Conservation (phyloP, 2,888 invertebrate species). For the Hipparchia semele region DNA sequence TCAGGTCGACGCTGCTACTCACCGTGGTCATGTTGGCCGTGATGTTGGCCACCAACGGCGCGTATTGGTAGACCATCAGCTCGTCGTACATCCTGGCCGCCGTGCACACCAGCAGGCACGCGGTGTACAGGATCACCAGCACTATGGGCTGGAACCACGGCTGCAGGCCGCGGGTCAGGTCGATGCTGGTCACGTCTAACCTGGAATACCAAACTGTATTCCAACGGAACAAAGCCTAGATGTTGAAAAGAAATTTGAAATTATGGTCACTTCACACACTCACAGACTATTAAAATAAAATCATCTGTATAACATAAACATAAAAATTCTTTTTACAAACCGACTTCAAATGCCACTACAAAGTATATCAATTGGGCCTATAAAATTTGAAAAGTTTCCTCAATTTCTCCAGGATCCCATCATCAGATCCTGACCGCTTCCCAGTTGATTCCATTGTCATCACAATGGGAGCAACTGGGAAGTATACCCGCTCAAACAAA, state of each 20-base stretch:
- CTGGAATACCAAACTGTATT: slow-evolving; percentile 49
- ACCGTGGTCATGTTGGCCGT: slow-evolving; percentile 68
- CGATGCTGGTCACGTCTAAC: slow-evolving; percentile 68
- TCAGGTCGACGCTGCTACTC: slow-evolving; percentile 65
- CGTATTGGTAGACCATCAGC: slow-evolving; percentile 76
- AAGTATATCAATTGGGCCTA: too few species aligned
- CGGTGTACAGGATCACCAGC: slow-evolving; percentile 70
- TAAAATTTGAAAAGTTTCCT: too few species aligned
- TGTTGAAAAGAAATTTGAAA: slow-evolving; percentile 47
- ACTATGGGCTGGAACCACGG: slow-evolving; percentile 77
- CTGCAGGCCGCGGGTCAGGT: slow-evolving; percentile 65
- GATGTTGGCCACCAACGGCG: slow-evolving; percentile 58
- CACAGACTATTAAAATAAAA: too few species aligned
- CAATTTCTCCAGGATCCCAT: too few species aligned
- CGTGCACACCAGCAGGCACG: slow-evolving; percentile 71
- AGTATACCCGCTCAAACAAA: too few species aligned
- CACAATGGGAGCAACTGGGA: too few species aligned
- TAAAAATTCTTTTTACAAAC: too few species aligned
- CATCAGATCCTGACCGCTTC: too few species aligned
- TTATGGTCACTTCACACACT: too few species aligned
- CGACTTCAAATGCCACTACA: too few species aligned
- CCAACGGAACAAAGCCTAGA: not conserved
- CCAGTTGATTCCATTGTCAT: too few species aligned
- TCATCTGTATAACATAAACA: too few species aligned
- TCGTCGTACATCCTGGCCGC: slow-evolving; percentile 76